A percentile compares a stretch with the other conserved stretches of the same genome.
phyloP scores from a whole-genome alignment of 2,797 vertebrate species.

The Somateria mollissima region DNA sequence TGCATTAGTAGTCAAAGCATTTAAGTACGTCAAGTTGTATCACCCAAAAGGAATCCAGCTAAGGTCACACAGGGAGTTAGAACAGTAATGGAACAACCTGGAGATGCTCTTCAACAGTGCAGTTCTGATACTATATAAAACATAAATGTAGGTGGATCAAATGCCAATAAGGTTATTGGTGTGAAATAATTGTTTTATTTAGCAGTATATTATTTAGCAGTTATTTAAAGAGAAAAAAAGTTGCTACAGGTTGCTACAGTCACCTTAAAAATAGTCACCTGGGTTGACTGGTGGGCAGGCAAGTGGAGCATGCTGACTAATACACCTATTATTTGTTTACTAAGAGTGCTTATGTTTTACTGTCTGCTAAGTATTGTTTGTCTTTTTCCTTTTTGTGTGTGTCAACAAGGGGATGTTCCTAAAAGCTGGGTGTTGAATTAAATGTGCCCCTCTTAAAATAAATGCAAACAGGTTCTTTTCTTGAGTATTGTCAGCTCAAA shows the following conservation, averaged over 20 bases:
- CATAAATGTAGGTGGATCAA: background rate
- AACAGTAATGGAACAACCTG: background rate
- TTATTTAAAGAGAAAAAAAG: background rate
- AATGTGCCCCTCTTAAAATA: constrained; percentile 24
- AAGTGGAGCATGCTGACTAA: background rate
- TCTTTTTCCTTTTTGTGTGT: background rate
- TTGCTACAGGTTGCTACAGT: background rate
- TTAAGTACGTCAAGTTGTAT: background rate
- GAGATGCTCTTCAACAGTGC: background rate
- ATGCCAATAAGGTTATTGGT: background rate
- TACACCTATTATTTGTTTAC: background rate
- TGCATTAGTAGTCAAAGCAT: background rate
- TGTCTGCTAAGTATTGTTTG: background rate
- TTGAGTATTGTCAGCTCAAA: constrained; percentile 20
- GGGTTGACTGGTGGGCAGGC: background rate
- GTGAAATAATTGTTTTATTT: background rate
- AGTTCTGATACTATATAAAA: background rate
- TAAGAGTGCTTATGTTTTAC: background rate
- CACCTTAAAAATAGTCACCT: background rate
- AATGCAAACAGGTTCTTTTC: constrained; percentile 12
- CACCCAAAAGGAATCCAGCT: background rate
- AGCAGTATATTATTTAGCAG: no score
- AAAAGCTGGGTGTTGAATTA: background rate
- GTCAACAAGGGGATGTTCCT: background rate
- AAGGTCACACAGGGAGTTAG: background rate